Percentiles rank a stretch among this genome's conserved stretches.
These are phyloP conservation scores for Dunckerocampus dactyliophorus DNA, from an alignment of 2,113 vertebrate genomes.

Conservation along the genomic window DNA sequence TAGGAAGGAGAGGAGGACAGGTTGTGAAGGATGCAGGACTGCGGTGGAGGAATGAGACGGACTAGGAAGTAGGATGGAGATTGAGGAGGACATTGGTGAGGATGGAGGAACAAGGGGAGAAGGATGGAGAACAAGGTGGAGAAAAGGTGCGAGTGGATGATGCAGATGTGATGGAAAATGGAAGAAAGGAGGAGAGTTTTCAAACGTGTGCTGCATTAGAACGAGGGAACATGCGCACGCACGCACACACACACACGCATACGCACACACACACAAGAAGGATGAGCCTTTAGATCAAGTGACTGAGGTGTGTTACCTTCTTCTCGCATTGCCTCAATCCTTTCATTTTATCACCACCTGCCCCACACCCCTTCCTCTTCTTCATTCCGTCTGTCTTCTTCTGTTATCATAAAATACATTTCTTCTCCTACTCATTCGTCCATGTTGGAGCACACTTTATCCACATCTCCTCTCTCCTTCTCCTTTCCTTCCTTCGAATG, in stretches of 20 bases:
- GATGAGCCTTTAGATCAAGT: slow-evolving; percentile 45
- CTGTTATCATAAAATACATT: background rate
- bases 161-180: slow-evolving; percentile 2
- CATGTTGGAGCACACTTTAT: background rate
- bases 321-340: slow-evolving; percentile 27
- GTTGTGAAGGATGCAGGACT: no score
- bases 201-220: slow-evolving; percentile 35
- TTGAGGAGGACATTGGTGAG: no score
- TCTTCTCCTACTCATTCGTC: background rate
- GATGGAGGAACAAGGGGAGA: no score
- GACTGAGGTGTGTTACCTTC: slow-evolving; percentile 37
- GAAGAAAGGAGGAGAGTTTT: slow-evolving; percentile 15
- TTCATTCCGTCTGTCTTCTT: background rate
- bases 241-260: slow-evolving; percentile 30
- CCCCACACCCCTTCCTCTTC: background rate
- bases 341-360: slow-evolving; percentile 6
- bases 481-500: slow-evolving; percentile 8
- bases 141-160: background rate
- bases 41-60: no score
- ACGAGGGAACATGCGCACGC: slow-evolving; percentile 32
- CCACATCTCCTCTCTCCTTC: background rate
- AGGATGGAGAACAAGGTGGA: no score
- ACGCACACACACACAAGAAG: slow-evolving; percentile 25
- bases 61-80: no score
- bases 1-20: no score